Evolutionary conservation across 2,113 vertebrate species (phyloP), one percentile per base, ranked within the genome.

Genomic region (Callipepla californica): DNA sequence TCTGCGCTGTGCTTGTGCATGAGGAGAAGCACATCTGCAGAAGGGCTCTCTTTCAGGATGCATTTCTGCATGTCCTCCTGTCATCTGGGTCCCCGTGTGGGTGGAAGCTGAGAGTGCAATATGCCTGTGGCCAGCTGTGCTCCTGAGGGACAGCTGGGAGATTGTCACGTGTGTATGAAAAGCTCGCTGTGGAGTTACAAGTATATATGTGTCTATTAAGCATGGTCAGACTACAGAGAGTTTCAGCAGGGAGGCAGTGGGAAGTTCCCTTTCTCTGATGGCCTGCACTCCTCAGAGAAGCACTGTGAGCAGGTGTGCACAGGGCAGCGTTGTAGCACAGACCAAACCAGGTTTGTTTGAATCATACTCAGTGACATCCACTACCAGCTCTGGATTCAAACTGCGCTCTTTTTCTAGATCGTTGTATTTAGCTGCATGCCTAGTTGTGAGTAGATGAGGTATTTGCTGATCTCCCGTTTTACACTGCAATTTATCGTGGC

Each of bases 101-200:
- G 59, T 77, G 25, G 50, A 74, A 66, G 17, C 59, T 59, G 28
- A 6, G 21, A 84, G 40, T 67, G 79, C 55, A 66, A 44, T 73
- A 82, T 55, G 15, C n/a, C 69, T 38, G 22, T 70, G 53, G 22
- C 55, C 19, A 30, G 2, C 69, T 67, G 30, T 59, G 70, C 32
- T 82, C 0, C 1, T 69, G 77, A 65, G 80, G 55, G 34, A 34
- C n/a, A 45, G 42, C 50, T 84, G 50, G 0, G 0, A 51, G 32
- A 26, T 66, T 87, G 93, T 62, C 22, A 30, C 47, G 72, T 58
- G 51, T 28, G 26, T 28, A 30, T 53, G 51, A 53, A 28, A 28
- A 53, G 51, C 28, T 8, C 28, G 51, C 28, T 63, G 5, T 4
- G 30, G 63, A 72, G 42, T 16, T 74, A 25, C 0, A 2, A 58